Evolutionary conservation across 2,888 invertebrate genomes (phyloP).

Genomic region (Meliscaeva auricollis): DNA sequence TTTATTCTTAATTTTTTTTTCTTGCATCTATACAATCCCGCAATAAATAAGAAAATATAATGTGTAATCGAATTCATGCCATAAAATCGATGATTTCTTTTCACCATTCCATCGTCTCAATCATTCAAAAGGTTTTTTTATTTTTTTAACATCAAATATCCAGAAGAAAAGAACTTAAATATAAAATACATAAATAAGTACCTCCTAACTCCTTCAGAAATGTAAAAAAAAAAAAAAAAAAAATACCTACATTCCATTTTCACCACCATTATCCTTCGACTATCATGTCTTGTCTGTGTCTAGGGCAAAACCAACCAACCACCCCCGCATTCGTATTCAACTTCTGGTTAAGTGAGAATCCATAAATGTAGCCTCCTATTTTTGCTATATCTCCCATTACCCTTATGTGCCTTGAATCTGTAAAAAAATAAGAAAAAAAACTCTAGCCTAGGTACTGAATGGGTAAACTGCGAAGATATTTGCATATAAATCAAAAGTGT

Average conservation of each 20-base stretch:
- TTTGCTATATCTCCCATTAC: neutral
- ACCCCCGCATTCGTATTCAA: constrained; percentile 7
- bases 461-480: constrained; percentile 58
- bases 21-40: constrained; percentile 5
- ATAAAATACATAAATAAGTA: constrained; percentile 55
- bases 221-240: constrained; percentile 31
- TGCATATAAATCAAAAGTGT: constrained; percentile 76
- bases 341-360: constrained; percentile 47
- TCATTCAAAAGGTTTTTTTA: constrained; percentile 59
- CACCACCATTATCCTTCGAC: constrained; percentile 14
- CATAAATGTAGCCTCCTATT: constrained; percentile 25
- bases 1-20: neutral
- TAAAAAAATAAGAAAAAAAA: too few relatives aligned
- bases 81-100: constrained; percentile 66
- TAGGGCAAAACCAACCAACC: constrained; percentile 14
- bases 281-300: constrained; percentile 36
- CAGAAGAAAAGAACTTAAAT: constrained; percentile 17
- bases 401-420: neutral
- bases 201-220: constrained; percentile 40
- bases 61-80: constrained; percentile 64
- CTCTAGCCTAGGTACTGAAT: neutral
- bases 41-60: constrained; percentile 4
- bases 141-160: constrained; percentile 18
- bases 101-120: constrained; percentile 66
- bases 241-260: constrained; percentile 16